Evolutionary conservation across 2,888 invertebrate species (phyloP), one percentile per base, ranked within the genome.

Genomic region (Beris morrisii): DNA sequence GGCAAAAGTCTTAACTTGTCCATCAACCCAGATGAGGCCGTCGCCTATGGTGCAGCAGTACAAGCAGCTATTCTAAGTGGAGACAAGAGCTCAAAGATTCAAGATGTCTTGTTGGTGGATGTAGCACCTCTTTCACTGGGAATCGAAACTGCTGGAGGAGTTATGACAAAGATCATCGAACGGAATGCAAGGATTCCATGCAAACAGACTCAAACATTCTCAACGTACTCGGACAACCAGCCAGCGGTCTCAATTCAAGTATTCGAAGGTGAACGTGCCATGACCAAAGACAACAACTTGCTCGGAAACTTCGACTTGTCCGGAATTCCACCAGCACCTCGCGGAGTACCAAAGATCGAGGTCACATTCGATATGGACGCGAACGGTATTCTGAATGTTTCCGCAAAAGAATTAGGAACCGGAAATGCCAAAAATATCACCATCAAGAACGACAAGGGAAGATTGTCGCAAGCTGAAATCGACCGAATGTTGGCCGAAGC

Each of bases 1-100:
- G 92, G 92, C 1, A 93, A 94, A 79, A 86, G 91, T 67, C 81
- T 96, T 46, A 96, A 96, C 81, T 86, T 95, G 61, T 92, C 92
- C 9, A 96, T 96, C 73, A 95, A 96, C 79, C 95, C 93, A 0
- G 93, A 94, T 74, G 93, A 94, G 79, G 92, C 96, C 6, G 92
- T 96, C 1, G 96, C 96, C 0, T 96, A 95, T 75, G 95, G 95
- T 4, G 95, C 95, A 4, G 95, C 95, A 22, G 93, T 96, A 0
- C 96, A 96, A 80, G 96, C 95, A 1, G 96, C 95, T 52, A 95
- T 95, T 71, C 83, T 97, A 15, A 87, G 88, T 15, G 95, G 93
- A 32, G 92, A 84, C 73, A 80, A 82, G 44, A 86, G 87, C 72
- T 83, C 86, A 0, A 87, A 86, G 74, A 90, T 95, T 67, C 90